Percentiles rank a stretch among this genome's conserved stretches.
These are phyloP conservation scores for Emydoidea blandingii DNA, from an alignment of 2,797 vertebrate genomes.

Conservation along the genomic window DNA sequence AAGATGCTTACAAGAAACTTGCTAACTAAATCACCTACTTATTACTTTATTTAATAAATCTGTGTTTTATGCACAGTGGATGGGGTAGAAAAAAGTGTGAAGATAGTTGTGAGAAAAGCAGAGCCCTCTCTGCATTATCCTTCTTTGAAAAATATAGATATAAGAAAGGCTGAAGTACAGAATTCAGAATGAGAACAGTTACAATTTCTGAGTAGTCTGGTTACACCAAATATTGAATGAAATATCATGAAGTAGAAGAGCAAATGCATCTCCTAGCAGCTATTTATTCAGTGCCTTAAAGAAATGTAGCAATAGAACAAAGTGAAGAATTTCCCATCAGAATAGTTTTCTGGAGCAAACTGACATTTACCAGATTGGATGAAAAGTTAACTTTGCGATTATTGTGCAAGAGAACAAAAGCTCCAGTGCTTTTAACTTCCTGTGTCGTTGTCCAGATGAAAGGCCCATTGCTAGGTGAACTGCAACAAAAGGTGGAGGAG, in stretches of 20 bases:
- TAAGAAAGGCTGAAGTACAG: not conserved
- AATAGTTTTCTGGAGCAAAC: not conserved
- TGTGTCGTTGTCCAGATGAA: constrained; percentile 81
- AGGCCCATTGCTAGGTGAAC: constrained; percentile 84
- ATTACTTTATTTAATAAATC: not conserved
- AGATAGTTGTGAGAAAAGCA: not conserved
- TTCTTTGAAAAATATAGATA: not conserved
- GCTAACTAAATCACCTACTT: not conserved
- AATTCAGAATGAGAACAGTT: not conserved
- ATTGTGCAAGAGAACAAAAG: not conserved
- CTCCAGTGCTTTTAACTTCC: not conserved
- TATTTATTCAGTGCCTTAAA: not conserved
- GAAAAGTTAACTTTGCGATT: not conserved
- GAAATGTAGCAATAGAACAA: not conserved
- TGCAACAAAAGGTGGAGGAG: constrained; percentile 88
- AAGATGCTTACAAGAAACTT: not conserved
- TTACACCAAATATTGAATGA: not conserved
- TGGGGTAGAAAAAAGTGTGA: not conserved
- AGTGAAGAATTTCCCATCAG: not conserved
- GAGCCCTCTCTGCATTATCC: not conserved
- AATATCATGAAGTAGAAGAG: not conserved
- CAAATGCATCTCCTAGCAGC: not conserved
- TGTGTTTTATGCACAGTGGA: not conserved
- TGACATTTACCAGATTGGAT: not conserved
- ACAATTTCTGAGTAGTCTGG: not conserved